Base-by-base conservation (phyloP, 2,888 invertebrate species). In the Acronicta leporina region DNA sequence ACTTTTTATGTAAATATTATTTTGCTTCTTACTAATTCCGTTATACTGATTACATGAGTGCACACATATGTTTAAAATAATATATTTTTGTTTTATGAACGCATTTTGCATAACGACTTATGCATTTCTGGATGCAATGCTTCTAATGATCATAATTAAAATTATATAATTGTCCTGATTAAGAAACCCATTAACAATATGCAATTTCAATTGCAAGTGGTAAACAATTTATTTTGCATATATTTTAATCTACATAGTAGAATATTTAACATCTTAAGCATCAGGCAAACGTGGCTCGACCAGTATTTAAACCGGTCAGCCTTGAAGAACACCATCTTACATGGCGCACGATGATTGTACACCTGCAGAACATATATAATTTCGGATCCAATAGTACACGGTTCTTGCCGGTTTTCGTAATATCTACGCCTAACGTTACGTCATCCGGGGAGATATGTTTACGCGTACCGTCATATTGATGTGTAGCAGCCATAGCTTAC, bases 361-460 rank as follows among this genome's bases (percentile, higher is more conserved):
- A 82, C 85, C 83, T 85, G 85, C 82, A 82, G 81, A 80, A 84
- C 81, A 81, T 84, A 83, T 84, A 86, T 86, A 78, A 84, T 85
- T 86, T 88, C 80, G 81, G 81, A 85, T 82, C 86, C 81, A 75
- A 81, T 78, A 81, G 81, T 85, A 85, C 81, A 78, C 80, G 75
- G 81, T 79, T 77, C 73, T 68, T 64, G 74, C 58, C 53, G 65
- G 76, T 82, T 92, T 91, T 90, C 89, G 88, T 86, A 92, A 92
- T 84, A 87, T 80, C 82, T 81, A 82, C 81, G 81, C 80, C 79
- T 73, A 70, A 68, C 61, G 76, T 92, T 93, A 88, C 93, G 86
- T 90, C 88, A 92, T 72, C 70, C 69, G 66, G 72, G 79, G 83
- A 85, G 86, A 86, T 87, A 83, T 91, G 88, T 92, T 91, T 91